Conservation (phyloP, 2,888 invertebrate genomes). For the Zootermopsis nevadensis region DNA sequence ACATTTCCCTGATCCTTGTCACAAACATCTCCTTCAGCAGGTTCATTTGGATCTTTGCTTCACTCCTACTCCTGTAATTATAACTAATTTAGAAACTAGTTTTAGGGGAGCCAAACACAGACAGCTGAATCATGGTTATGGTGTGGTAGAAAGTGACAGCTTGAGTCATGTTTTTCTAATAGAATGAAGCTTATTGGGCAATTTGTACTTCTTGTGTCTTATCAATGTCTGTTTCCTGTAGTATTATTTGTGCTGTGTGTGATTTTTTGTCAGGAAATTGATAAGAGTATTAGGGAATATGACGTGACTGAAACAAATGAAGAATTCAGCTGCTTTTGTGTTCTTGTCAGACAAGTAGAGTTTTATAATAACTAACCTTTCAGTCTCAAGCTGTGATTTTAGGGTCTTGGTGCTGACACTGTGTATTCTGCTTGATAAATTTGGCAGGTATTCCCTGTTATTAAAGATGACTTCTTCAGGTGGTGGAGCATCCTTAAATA, state of each 20-base stretch:
- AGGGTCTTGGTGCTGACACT: background rate
- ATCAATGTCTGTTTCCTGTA: too few relatives aligned
- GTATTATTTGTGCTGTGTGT: too few relatives aligned
- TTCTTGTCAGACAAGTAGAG: background rate
- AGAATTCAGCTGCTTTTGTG: too few relatives aligned
- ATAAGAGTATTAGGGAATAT: too few relatives aligned
- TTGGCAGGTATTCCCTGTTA: background rate
- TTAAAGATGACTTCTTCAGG: background rate
- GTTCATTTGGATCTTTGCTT: conserved; percentile 44
- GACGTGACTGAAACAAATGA: too few relatives aligned
- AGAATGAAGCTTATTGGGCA: too few relatives aligned
- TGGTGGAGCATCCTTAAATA: background rate
- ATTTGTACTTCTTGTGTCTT: too few relatives aligned
- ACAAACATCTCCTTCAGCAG: conserved; percentile 61
- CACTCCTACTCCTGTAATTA: conserved; percentile 39
- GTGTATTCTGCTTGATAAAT: background rate
- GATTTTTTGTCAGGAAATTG: too few relatives aligned
- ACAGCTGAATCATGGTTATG: background rate
- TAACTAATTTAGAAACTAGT: too few relatives aligned
- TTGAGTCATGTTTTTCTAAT: too few relatives aligned
- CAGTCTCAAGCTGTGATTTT: background rate
- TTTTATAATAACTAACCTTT: background rate
- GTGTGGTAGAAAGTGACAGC: too few relatives aligned
- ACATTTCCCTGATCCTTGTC: conserved; percentile 68
- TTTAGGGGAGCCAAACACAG: too few relatives aligned